Evolutionary conservation across 64 coral and sea anemone species (phyloP).

Genomic region (Dendronephthya gigantea): DNA sequence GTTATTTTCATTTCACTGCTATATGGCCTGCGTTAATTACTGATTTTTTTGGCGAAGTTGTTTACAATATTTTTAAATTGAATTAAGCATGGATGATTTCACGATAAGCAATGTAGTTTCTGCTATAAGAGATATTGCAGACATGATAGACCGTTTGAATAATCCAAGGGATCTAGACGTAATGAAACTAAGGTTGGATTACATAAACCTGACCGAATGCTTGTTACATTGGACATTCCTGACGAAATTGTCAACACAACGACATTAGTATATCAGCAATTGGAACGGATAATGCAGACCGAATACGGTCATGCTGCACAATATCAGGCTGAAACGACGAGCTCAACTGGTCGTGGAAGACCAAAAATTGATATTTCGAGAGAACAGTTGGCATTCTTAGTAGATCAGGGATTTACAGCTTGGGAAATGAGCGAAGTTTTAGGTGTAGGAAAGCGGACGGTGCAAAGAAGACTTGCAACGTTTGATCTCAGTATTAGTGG

Average conservation of each 20-base stretch:
- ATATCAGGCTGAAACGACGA: not conserved
- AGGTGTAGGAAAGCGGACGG: slow-evolving; percentile 32
- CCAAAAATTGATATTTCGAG: not conserved
- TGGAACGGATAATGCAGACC: not conserved
- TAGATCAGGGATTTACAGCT: slow-evolving; percentile 43
- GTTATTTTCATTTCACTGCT: not conserved
- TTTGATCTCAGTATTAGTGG: slow-evolving; percentile 34
- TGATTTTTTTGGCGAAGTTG: too few species aligned
- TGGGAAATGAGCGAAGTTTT: slow-evolving; percentile 36
- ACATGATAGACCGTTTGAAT: not conserved
- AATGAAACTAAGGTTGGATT: not conserved
- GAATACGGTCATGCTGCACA: not conserved
- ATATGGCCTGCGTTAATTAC: not conserved
- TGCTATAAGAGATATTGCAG: not conserved
- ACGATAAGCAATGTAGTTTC: not conserved
- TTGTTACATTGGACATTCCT: not conserved
- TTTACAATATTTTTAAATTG: not conserved
- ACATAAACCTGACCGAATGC: slow-evolving; percentile 4
- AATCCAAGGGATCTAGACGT: not conserved
- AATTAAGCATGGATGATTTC: not conserved
- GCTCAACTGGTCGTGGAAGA: not conserved
- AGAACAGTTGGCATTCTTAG: not conserved
- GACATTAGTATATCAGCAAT: not conserved
- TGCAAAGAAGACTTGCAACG: slow-evolving; percentile 34
- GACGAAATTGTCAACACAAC: not conserved